Evolutionary conservation across 2,888 invertebrate genomes (phyloP), one percentile per base, ranked within the genome.

Genomic region (Andricus quercusramuli): DNA sequence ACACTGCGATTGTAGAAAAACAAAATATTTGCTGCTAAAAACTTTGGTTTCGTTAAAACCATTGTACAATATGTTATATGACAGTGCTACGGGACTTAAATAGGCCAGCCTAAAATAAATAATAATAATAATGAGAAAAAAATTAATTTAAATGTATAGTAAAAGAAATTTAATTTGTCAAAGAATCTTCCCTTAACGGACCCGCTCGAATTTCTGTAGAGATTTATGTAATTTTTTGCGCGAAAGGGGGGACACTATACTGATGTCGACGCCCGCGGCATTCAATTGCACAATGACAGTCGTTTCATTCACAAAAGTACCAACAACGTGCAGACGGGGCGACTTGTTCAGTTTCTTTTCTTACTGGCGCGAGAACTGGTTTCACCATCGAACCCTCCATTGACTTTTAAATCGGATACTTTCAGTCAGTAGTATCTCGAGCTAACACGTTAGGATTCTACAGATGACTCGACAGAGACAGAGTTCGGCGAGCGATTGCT

Each of bases 281-380:
- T 74, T 56, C 74, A 32, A 74, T 74, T 74, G 51, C 56, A 74
- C 74, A 74, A 51, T 74, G 51, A 74, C 51, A 51, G 74, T 74
- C 32, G 51, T 74, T 70, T 51, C 74, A 74, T 74, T 74, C 74
- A 74, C 74, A 74, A 74, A 70, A 70, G 20, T 70, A 70, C 51
- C 44, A 70, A 47, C 44, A 47, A 44, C 41, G 44, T 47, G 44
- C 44, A 47, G 68, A 29, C 47, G 25, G 51, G 13, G 13, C 20
- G 51, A 56, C 51, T 74, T 74, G 62, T 77, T 32, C 59, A 51
- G 67, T 51, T 79, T 77, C 67, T 79, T 47, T 80, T 79, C 74
- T 78, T 80, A 29, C 80, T 77, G 62, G 29, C 68, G 74, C 80
- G 81, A 80, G 80, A 88, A 88, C 89, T 85, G 86, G 89, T 89